Evolutionary conservation across 2,797 vertebrate species (phyloP).

Genomic region (Orientallactaga sibirica): DNA sequence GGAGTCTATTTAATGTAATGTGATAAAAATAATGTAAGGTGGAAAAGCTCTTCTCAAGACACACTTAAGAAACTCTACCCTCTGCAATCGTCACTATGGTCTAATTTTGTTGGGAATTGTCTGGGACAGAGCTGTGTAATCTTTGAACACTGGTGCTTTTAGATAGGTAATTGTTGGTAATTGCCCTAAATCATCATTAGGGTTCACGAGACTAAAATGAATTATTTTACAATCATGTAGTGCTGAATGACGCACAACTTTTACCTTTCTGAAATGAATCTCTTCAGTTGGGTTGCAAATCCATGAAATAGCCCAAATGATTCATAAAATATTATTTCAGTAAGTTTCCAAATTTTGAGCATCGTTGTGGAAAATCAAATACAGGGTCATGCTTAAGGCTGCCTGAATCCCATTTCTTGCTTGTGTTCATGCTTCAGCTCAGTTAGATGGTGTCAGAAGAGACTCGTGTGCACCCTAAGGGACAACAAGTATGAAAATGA

Average conservation of each 20-base stretch:
- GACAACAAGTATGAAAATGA: slow-evolving; percentile 28
- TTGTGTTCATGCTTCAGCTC: neutral
- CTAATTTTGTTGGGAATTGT: neutral
- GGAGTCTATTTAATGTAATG: slow-evolving; percentile 29
- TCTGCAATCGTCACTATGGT: slow-evolving; percentile 1
- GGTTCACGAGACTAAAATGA: slow-evolving; percentile 15
- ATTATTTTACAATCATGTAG: neutral
- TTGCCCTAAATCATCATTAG: neutral
- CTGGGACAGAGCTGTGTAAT: neutral
- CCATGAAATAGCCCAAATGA: neutral
- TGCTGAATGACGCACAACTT: neutral
- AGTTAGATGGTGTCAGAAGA: neutral
- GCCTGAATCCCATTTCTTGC: neutral
- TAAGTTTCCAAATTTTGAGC: neutral
- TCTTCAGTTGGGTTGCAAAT: neutral
- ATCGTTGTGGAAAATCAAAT: neutral
- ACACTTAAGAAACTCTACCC: neutral
- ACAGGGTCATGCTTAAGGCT: neutral
- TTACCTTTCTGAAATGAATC: slow-evolving; percentile 24
- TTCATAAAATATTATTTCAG: neutral
- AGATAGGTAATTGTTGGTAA: neutral
- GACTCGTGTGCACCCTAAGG: neutral
- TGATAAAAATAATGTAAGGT: slow-evolving; percentile 28
- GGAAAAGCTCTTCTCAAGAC: slow-evolving; percentile 27
- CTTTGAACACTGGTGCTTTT: neutral